A percentile compares a stretch with the other conserved stretches of the same genome.
Conservation (phyloP, 2,797 vertebrate genomes). For the Pristis pectinata region DNA sequence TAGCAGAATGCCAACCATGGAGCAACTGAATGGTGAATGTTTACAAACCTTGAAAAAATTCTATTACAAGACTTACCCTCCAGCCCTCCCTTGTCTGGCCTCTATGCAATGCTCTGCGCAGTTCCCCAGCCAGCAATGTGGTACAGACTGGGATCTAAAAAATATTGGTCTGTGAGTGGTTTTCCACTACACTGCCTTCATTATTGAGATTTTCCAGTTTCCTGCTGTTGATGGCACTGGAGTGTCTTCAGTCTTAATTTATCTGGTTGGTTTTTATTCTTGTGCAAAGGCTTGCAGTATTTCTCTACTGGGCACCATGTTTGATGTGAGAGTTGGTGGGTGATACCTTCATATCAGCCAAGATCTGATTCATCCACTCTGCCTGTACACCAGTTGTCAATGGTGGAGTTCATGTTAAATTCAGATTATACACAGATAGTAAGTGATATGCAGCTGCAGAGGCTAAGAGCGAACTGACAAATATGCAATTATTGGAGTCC, state of each 20-base stretch:
- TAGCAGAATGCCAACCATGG: background rate
- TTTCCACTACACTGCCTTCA: background rate
- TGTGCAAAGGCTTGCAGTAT: background rate
- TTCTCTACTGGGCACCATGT: background rate
- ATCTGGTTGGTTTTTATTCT: background rate
- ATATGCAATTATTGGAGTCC: background rate
- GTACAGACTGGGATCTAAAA: background rate
- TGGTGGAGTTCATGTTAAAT: background rate
- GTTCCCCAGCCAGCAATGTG: background rate
- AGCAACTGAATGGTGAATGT: background rate
- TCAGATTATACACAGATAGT: background rate
- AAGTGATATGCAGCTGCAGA: background rate
- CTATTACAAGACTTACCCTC: background rate
- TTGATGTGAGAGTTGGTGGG: background rate
- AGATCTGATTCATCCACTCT: background rate
- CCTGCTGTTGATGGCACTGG: background rate
- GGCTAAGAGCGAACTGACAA: background rate
- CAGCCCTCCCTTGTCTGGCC: background rate
- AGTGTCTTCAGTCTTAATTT: background rate
- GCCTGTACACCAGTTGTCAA: background rate
- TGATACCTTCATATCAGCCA: background rate
- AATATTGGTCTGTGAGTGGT: background rate
- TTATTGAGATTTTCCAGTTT: background rate
- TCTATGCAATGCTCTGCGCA: background rate
- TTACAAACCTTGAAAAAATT: background rate